Percentiles rank a stretch among this genome's conserved stretches.
Evolutionary conservation across 2,113 vertebrate species (phyloP).

Genomic region (Callipepla californica): DNA sequence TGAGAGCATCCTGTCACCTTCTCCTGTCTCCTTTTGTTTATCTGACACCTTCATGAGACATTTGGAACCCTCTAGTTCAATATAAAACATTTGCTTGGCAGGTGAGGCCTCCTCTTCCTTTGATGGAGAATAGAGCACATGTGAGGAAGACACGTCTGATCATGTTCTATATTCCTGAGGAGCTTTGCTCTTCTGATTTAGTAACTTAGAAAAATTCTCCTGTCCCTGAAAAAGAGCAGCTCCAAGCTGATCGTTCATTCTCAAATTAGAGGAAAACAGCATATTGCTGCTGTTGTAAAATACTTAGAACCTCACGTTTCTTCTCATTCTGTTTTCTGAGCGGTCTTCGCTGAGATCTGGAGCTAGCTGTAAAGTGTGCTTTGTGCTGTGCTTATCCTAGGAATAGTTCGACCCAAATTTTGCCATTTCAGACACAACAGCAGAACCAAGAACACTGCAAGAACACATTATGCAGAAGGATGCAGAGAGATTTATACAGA

Average conservation of each 20-base stretch:
- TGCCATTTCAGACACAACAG: neutral
- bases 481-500: neutral
- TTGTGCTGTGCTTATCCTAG: neutral
- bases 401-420: neutral
- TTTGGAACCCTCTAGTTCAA: constrained; percentile 65
- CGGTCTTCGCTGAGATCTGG: neutral
- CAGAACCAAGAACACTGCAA: neutral
- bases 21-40: constrained; percentile 71
- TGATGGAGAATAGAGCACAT: constrained; percentile 49
- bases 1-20: constrained; percentile 64
- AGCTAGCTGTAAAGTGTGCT: neutral
- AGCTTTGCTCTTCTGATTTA: neutral
- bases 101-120: constrained; percentile 51
- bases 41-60: constrained; percentile 71
- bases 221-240: neutral
- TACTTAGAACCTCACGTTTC: neutral
- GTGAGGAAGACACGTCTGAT: constrained; percentile 40
- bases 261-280: neutral
- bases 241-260: neutral
- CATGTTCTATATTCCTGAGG: neutral
- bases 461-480: neutral
- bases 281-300: neutral
- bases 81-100: constrained; percentile 78
- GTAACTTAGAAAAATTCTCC: neutral
- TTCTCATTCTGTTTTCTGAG: neutral